Conservation (phyloP, 2,113 vertebrate genomes). For the Phrynocephalus versicolor region DNA sequence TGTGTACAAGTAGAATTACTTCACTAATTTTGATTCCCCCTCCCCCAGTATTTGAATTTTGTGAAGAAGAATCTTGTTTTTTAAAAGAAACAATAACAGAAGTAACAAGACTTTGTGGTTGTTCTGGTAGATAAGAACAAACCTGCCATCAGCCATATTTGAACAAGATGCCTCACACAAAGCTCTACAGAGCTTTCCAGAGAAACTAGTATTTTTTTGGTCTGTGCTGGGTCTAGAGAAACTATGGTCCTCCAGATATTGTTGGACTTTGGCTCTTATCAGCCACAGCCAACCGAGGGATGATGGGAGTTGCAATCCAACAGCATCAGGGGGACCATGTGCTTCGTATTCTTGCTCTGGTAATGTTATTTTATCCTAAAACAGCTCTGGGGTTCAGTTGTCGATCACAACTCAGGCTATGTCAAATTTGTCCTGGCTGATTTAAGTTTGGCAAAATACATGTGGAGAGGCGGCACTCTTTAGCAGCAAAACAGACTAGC, state of each 20-base stretch:
- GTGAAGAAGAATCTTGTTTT: not conserved
- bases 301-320: not conserved
- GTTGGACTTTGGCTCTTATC: not conserved
- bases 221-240: not conserved
- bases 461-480: not conserved
- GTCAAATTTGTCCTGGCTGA: not conserved
- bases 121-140: not conserved
- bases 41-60: not conserved
- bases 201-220: not conserved
- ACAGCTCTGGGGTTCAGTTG: not conserved
- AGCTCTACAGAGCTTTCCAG: not conserved
- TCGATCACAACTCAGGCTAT: not conserved
- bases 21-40: slow-evolving; percentile 28
- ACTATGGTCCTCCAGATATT: not conserved
- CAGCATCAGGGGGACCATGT: too few relatives aligned
- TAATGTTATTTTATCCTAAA: too few relatives aligned
- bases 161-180: not conserved
- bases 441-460: not conserved
- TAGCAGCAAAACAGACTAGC: not conserved
- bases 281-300: not conserved
- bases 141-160: not conserved
- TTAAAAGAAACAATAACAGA: not conserved
- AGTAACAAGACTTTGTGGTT: not conserved
- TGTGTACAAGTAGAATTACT: slow-evolving; percentile 46
- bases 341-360: too few relatives aligned